phyloP scores from a whole-genome alignment of 2,113 vertebrate genomes.

The Lontra canadensis region DNA sequence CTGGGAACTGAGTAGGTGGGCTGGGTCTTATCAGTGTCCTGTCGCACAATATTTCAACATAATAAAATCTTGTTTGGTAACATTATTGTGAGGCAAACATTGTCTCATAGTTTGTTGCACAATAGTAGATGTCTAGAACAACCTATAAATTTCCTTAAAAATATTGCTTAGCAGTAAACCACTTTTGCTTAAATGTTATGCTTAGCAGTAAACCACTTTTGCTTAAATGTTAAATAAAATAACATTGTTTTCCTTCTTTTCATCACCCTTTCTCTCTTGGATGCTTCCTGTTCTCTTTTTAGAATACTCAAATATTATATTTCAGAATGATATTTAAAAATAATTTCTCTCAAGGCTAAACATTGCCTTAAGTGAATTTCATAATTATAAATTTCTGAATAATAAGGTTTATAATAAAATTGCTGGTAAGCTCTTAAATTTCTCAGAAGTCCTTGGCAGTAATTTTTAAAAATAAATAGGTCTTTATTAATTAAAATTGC shows the following conservation, averaged over 20 bases:
- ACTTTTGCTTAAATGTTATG: neutral
- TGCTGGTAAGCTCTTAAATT: constrained; percentile 44
- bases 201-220: neutral
- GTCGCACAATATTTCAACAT: neutral
- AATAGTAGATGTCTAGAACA: neutral
- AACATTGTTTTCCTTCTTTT: neutral
- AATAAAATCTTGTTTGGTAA: neutral
- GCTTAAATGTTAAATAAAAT: neutral
- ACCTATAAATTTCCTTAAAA: neutral
- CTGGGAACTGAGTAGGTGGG: accelerated
- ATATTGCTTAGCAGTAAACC: neutral
- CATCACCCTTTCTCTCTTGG: constrained; percentile 9
- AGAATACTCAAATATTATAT: constrained; percentile 47
- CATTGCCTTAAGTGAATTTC: constrained; percentile 62
- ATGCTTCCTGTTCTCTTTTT: constrained; percentile 44
- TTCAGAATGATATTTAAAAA: constrained; percentile 67
- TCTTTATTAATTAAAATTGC: constrained; percentile 13
- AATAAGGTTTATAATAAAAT: constrained; percentile 70
- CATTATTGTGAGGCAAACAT: neutral
- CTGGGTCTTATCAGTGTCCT: neutral
- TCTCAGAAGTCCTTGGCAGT: constrained; percentile 25
- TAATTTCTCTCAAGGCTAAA: constrained; percentile 56
- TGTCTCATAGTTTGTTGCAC: neutral
- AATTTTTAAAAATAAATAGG: neutral
- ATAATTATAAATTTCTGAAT: constrained; percentile 71